Conservation (phyloP, 2,888 invertebrate genomes). For the Pilophorus perplexus region DNA sequence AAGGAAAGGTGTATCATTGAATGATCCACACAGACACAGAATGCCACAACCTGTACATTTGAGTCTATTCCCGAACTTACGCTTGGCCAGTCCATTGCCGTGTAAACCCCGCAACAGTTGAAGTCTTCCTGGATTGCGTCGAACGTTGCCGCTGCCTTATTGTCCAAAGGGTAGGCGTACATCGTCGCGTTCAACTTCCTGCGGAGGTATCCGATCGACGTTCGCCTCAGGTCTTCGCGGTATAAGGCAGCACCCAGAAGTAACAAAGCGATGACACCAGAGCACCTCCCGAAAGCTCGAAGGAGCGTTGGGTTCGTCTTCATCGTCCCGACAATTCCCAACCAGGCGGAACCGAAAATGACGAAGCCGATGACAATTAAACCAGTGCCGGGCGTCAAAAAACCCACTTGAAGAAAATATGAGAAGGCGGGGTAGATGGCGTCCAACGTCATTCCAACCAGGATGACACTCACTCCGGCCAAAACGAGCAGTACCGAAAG, state of each 20-base stretch:
- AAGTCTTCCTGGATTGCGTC: conserved; percentile 35
- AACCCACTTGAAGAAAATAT: conserved; percentile 46
- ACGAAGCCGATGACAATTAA: conserved; percentile 48
- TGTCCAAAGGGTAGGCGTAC: conserved; percentile 4
- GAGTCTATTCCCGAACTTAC: too few species aligned
- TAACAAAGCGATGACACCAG: conserved; percentile 33
- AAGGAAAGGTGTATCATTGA: too few species aligned
- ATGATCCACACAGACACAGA: too few species aligned
- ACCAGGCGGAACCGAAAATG: conserved; percentile 53
- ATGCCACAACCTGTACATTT: too few species aligned
- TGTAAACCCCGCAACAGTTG: conserved; percentile 27
- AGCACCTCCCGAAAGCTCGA: conserved; percentile 48
- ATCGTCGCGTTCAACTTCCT: conserved; percentile 34
- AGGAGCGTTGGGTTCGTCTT: conserved; percentile 54
- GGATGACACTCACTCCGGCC: conserved; percentile 46
- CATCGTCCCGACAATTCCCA: conserved; percentile 55
- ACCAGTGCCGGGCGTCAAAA: conserved; percentile 46
- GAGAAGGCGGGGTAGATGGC: conserved; percentile 46
- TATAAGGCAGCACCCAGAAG: conserved; percentile 37
- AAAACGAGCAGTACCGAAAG: conserved; percentile 48
- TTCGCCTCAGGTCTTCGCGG: conserved; percentile 22
- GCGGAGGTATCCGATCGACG: conserved; percentile 10
- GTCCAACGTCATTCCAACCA: conserved; percentile 46
- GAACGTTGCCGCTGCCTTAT: conserved; percentile 8
- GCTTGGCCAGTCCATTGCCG: conserved; percentile 17